phyloP scores from a whole-genome alignment of 1,140 invertebrate genomes.

The Philopotamus ludificatus region DNA sequence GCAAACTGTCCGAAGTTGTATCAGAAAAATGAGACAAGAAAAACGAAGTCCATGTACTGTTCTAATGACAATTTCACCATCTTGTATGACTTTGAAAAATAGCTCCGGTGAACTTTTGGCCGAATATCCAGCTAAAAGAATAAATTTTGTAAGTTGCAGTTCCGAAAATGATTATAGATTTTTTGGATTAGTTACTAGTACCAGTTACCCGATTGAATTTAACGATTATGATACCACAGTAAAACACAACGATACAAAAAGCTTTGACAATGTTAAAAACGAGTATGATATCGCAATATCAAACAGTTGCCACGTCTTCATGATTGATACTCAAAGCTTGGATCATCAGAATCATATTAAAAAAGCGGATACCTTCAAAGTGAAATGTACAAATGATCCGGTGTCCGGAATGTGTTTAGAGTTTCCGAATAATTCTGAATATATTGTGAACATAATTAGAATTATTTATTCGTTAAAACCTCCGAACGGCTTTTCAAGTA shows the following conservation, averaged over 20 bases:
- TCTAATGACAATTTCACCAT: conserved; percentile 78
- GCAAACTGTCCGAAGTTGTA: conserved; percentile 74
- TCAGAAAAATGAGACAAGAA: conserved; percentile 84
- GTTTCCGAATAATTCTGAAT: conserved; percentile 86
- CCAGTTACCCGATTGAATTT: conserved; percentile 52
- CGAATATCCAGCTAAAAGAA: conserved; percentile 80
- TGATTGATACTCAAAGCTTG: conserved; percentile 80
- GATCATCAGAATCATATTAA: conserved; percentile 77
- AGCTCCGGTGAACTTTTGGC: conserved; percentile 66
- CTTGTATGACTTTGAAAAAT: conserved; percentile 73
- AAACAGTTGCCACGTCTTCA: conserved; percentile 94
- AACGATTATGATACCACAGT: conserved; percentile 29
- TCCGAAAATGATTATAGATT: conserved; percentile 88
- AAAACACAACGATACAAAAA: conserved; percentile 37
- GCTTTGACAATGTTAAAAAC: conserved; percentile 45
- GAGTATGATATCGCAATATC: conserved; percentile 61
- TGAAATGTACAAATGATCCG: conserved; percentile 72
- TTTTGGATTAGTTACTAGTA: conserved; percentile 88
- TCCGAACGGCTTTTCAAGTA: conserved; percentile 51
- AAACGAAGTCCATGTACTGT: conserved; percentile 86
- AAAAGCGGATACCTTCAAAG: conserved; percentile 75
- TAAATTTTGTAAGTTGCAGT: conserved; percentile 86
- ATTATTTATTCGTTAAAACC: conserved; percentile 64
- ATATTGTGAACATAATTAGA: conserved; percentile 73
- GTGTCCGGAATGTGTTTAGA: conserved; percentile 74